phyloP scores from a whole-genome alignment of 2,888 invertebrate genomes.

The Tachina grossa region DNA sequence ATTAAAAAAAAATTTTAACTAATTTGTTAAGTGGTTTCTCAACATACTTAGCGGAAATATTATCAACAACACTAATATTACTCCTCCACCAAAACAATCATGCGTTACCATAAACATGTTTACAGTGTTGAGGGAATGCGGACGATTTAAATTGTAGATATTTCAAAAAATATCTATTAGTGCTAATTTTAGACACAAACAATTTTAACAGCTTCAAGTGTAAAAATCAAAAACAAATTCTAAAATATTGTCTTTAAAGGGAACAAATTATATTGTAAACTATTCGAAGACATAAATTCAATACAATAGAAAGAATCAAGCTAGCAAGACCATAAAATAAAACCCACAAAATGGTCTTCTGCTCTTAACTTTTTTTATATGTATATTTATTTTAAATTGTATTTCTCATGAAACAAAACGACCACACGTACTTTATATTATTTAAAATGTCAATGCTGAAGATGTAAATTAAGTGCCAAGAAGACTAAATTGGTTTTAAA shows the following conservation, averaged over 20 bases:
- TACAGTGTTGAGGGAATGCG: constrained; percentile 36
- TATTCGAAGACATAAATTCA: constrained; percentile 6
- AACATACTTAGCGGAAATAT: background rate
- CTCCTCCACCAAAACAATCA: background rate
- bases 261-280: constrained; percentile 64
- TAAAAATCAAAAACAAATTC: constrained; percentile 23
- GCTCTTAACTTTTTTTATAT: constrained; percentile 8
- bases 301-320: background rate
- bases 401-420: constrained; percentile 45
- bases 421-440: constrained; percentile 60
- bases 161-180: constrained; percentile 49
- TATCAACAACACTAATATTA: background rate
- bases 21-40: constrained; percentile 50
- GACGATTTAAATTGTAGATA: constrained; percentile 18
- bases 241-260: constrained; percentile 57
- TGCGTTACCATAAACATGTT: constrained; percentile 23
- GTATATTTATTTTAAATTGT: constrained; percentile 8
- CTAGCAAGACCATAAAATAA: background rate
- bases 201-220: constrained; percentile 51
- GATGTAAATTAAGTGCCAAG: constrained; percentile 45
- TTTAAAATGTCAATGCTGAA: constrained; percentile 9
- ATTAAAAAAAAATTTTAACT: background rate
- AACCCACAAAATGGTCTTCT: constrained; percentile 15
- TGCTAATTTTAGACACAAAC: constrained; percentile 61
- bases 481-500: constrained; percentile 46